Conservation (phyloP, 2,113 vertebrate genomes). For the Passer domesticus region DNA sequence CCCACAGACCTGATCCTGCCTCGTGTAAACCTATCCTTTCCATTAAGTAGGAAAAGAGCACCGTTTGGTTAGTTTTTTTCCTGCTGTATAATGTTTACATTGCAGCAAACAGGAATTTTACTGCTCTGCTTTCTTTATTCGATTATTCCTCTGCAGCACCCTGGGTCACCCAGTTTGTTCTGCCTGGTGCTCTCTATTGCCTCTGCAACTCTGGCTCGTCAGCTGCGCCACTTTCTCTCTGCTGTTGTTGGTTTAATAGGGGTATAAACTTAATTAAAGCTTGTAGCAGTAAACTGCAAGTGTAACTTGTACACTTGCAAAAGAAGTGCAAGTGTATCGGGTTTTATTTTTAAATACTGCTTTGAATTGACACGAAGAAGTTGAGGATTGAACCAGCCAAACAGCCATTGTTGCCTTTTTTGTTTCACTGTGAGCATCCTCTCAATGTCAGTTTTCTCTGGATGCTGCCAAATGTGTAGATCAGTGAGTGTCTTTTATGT, state of each 20-base stretch:
- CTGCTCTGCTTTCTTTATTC: not conserved
- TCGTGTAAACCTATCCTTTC: not conserved
- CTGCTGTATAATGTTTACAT: not conserved
- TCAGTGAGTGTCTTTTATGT: not conserved
- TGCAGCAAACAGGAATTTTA: not conserved
- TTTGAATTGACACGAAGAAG: not conserved
- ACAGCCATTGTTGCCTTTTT: not conserved
- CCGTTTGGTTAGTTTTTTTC: rapidly evolving
- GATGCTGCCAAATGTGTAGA: not conserved
- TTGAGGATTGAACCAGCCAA: not conserved
- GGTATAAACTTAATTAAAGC: not conserved
- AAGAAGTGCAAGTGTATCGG: not conserved
- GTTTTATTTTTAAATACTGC: not conserved
- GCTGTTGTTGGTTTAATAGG: no score
- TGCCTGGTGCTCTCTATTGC: not conserved
- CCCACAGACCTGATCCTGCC: rapidly evolving
- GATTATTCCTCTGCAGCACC: rapidly evolving
- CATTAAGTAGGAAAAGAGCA: no score
- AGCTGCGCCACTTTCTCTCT: not conserved
- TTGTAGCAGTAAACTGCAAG: not conserved
- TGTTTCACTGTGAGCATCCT: not conserved
- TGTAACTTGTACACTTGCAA: not conserved
- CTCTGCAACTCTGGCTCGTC: not conserved
- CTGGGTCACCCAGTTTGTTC: not conserved
- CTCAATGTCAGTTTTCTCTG: not conserved